Conservation (phyloP, 2,113 vertebrate genomes). For the Pterophyllum scalare region DNA sequence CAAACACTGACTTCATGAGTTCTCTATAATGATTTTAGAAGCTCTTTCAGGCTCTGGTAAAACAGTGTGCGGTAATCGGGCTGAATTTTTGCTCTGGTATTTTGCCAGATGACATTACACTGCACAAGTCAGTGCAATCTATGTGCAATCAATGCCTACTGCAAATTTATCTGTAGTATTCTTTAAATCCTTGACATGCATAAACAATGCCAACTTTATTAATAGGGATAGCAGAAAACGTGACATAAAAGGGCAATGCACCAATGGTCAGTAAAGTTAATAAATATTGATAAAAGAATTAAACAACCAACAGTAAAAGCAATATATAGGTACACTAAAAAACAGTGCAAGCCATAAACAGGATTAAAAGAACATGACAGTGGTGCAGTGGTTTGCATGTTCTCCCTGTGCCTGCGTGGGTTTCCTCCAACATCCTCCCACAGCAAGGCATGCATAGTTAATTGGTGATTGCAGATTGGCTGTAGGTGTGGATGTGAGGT, state of each 20-base stretch:
- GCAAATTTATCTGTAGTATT: not conserved
- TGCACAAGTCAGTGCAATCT: not conserved
- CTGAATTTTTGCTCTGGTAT: not conserved
- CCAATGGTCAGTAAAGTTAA: not conserved
- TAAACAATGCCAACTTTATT: not conserved
- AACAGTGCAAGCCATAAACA: not conserved
- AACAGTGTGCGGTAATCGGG: not conserved
- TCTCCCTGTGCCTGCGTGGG: not conserved
- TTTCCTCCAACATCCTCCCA: not conserved
- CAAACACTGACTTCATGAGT: not conserved
- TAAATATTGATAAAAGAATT: not conserved
- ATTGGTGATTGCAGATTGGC: not conserved
- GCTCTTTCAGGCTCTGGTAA: not conserved
- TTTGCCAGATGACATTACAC: not conserved
- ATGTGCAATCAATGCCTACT: not conserved
- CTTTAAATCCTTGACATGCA: not conserved
- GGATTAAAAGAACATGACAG: not conserved
- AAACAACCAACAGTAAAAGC: not conserved
- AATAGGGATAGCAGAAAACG: too few relatives aligned
- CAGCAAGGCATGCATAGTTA: not conserved
- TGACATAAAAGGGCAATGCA: not conserved
- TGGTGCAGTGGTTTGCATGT: not conserved
- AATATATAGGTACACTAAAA: too few relatives aligned
- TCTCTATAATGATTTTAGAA: conserved; percentile 3
- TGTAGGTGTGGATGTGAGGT: not conserved